Base-by-base conservation (phyloP, 2,797 vertebrate species). In the Pipistrellus pipistrellus region DNA sequence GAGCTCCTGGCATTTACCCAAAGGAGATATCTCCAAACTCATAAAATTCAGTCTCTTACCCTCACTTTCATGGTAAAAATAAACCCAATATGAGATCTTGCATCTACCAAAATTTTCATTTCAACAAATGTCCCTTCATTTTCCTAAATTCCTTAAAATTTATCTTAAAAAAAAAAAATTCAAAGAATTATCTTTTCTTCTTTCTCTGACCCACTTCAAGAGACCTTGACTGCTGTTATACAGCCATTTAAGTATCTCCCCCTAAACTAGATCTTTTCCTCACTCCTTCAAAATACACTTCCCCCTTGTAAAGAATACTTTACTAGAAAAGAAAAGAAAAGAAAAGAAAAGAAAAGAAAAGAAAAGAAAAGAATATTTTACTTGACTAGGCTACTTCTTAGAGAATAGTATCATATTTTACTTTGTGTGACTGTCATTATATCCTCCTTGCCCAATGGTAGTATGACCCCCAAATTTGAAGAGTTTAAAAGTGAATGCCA, bases 91-190 rank as follows among this genome's bases (percentile, higher is more conserved):
- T 23, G 11, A 91, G 55, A 27, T 57, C 30, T 86, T 4, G 1
- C 11, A 71, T 64, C 38, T 80, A 92, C 21, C 41, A 9, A 13
- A 21, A 18, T 35, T 92, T 95, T 90, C 59, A 88, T 48, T 83
- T 87, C 64, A 86, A 69, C 3, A 76, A 59, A 11, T 76, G 25
- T 80, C 23, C 85, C 46, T 89, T 44, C 12, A 81, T 95, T 84
- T 95, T 68, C 51, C 76, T 76, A 87, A 81, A 72, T 93, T 84
- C 77, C 51, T 94, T 38, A 92, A 93, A 95, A 94, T 1, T 62
- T 8, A 41, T 73, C 53, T 64, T 85, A 72, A 84, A 27, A 14
- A 66, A 32, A 64, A 88, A 76, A 23, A 85, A 80, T 59, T 32
- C 51, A 90, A 88, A 30, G 11, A 92, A 41, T 92, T 93, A 62